These are phyloP conservation scores for Pharmacophagus antenor DNA, from an alignment of 2,888 invertebrate species.

Conservation along the genomic window DNA sequence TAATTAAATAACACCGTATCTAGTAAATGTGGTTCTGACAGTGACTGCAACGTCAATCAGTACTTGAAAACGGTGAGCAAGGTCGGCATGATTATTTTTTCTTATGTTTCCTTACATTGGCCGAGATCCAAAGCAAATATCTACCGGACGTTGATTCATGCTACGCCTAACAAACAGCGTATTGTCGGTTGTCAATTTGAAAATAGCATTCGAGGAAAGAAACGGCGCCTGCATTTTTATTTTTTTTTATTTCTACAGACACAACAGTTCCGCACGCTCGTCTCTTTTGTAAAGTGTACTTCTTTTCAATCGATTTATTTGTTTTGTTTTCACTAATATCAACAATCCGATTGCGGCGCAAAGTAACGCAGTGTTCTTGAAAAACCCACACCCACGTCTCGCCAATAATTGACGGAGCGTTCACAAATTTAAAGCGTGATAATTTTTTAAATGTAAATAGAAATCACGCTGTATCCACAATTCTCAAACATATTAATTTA, in stretches of 20 bases:
- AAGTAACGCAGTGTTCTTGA: conserved; percentile 12
- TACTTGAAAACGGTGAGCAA: conserved; percentile 35
- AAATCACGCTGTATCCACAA: conserved; percentile 11
- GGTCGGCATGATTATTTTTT: conserved; percentile 42
- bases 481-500: conserved; percentile 7
- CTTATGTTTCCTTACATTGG: conserved; percentile 49
- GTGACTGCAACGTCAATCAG: conserved; percentile 41
- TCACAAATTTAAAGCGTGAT: neutral
- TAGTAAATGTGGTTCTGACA: conserved; percentile 36
- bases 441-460: conserved; percentile 13
- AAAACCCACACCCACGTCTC: conserved; percentile 1
- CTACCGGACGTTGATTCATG: conserved; percentile 58
- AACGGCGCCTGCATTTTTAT: conserved; percentile 16
- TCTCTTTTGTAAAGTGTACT: conserved; percentile 15
- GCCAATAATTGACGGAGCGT: conserved; percentile 1
- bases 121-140: conserved; percentile 51
- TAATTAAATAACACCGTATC: conserved; percentile 31
- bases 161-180: conserved; percentile 37
- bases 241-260: conserved; percentile 14
- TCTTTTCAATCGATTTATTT: conserved; percentile 16
- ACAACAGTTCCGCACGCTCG: conserved; percentile 18
- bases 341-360: neutral
- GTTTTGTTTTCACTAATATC: conserved; percentile 13
- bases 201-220: conserved; percentile 36
- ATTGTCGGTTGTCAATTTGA: conserved; percentile 39